Evolutionary conservation across 2,113 vertebrate species (phyloP).

Genomic region (Austrofundulus limnaeus): DNA sequence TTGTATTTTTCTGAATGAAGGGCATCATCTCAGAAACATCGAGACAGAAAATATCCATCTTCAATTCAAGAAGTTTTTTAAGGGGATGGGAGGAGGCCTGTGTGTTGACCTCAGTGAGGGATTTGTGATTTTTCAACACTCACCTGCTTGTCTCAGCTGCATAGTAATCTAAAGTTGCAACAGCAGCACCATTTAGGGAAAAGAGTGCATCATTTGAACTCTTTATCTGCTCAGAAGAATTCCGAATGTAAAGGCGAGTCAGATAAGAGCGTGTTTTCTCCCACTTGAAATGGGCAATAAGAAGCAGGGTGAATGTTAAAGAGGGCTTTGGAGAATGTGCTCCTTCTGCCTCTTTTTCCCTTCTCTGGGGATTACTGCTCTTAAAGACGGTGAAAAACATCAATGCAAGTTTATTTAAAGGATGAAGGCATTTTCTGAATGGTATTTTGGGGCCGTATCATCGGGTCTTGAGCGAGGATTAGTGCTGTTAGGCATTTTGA

Average conservation of each 20-base stretch:
- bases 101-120: constrained; percentile 40
- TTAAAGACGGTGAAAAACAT: constrained; percentile 76
- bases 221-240: constrained; percentile 55
- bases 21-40: constrained; percentile 22
- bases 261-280: constrained; percentile 66
- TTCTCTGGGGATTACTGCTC: constrained; percentile 71
- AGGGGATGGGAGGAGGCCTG: background rate
- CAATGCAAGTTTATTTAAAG: constrained; percentile 78
- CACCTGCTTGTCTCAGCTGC: constrained; percentile 38
- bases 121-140: constrained; percentile 32
- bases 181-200: constrained; percentile 32
- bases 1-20: constrained; percentile 43
- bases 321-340: constrained; percentile 71
- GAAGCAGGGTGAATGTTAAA: constrained; percentile 75
- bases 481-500: constrained; percentile 76
- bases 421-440: constrained; percentile 79
- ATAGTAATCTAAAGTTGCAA: constrained; percentile 24
- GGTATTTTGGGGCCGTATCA: constrained; percentile 75
- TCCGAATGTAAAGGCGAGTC: constrained; percentile 55
- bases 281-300: constrained; percentile 68
- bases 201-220: constrained; percentile 66
- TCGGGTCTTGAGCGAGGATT: constrained; percentile 77
- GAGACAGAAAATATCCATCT: constrained; percentile 36
- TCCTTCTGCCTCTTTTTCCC: constrained; percentile 55
- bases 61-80: constrained; percentile 17